Conservation (phyloP, 2,113 vertebrate species). For the Garra rufa region DNA sequence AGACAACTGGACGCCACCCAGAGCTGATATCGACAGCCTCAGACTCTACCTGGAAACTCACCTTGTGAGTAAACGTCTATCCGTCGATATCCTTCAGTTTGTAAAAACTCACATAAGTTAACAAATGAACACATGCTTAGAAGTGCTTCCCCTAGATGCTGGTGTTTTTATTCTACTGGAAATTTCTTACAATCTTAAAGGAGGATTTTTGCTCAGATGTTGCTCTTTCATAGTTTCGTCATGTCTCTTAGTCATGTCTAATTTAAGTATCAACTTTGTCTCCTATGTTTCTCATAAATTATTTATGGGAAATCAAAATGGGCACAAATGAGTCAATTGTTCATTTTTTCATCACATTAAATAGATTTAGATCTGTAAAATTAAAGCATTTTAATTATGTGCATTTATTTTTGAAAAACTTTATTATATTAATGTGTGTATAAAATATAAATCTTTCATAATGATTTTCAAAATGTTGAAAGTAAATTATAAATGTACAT, state of each 20-base stretch:
- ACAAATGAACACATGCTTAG: conserved; percentile 46
- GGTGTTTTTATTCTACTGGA: neutral
- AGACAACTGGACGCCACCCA: conserved; percentile 95
- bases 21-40: conserved; percentile 87
- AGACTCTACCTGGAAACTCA: conserved; percentile 96
- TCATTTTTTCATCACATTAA: too few relatives aligned
- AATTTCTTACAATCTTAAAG: neutral
- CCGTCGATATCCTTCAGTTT: neutral
- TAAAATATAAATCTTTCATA: neutral
- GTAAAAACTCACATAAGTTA: conserved; percentile 17
- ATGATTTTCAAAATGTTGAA: neutral
- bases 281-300: neutral
- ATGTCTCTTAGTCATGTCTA: neutral
- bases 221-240: neutral
- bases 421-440: neutral
- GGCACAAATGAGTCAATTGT: too few relatives aligned
- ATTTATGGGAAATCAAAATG: neutral
- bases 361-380: too few relatives aligned
- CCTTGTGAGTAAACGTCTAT: conserved; percentile 83
- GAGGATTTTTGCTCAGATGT: neutral
- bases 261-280: neutral
- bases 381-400: neutral
- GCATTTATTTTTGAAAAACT: neutral
- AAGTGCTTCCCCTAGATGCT: neutral
- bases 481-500: neutral